These are phyloP conservation scores for Prunella strophiata DNA, from an alignment of 2,797 vertebrate species.

Conservation along the genomic window DNA sequence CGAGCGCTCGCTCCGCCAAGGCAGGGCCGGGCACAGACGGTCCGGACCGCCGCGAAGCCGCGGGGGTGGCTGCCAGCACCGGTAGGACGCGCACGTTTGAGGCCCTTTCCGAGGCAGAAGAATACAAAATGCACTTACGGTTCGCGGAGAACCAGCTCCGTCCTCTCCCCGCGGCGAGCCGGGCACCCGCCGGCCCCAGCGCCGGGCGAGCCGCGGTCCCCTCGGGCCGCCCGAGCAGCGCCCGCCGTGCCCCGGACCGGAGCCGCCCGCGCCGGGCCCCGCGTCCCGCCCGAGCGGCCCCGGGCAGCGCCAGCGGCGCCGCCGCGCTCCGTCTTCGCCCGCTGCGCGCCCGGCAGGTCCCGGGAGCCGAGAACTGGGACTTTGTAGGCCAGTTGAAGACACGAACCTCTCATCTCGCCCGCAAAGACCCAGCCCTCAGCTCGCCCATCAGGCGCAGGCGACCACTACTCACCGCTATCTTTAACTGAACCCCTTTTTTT, in stretches of 20 bases:
- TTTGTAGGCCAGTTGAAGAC: conserved; percentile 99
- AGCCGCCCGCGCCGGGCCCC: not conserved
- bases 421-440: conserved; percentile 94
- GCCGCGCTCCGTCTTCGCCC: conserved; percentile 25
- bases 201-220: not conserved
- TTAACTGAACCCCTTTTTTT: not conserved
- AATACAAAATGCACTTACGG: conserved; percentile 8
- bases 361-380: conserved; percentile 95
- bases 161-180: not conserved
- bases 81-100: not conserved
- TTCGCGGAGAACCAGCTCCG: conserved; percentile 4
- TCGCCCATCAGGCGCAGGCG: conserved; percentile 66
- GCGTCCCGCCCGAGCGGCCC: not conserved
- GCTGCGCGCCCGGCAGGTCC: conserved; percentile 66
- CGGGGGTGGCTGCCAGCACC: not conserved
- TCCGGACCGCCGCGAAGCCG: not conserved
- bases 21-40: not conserved
- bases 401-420: conserved; percentile 92
- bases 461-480: not conserved
- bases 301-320: not conserved
- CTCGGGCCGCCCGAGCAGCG: not conserved
- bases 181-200: not conserved
- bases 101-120: not conserved
- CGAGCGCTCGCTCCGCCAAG: not conserved
- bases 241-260: not conserved